Evolutionary conservation across 2,888 invertebrate species (phyloP).

Genomic region (Agrilus biguttatus): DNA sequence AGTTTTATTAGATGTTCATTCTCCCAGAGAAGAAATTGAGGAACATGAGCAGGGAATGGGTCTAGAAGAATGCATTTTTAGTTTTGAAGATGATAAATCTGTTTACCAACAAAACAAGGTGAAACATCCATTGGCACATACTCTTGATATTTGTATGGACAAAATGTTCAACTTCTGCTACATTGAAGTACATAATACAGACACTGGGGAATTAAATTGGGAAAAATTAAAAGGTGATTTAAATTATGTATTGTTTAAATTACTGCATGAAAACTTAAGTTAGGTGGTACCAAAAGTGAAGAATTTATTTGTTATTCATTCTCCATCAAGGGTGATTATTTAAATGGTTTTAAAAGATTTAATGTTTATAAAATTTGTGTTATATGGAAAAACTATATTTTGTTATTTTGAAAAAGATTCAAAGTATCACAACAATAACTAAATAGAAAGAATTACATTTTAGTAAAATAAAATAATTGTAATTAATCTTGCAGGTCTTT

Average conservation of each 20-base stretch:
- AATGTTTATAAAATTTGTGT: no score
- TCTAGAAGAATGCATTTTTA: conserved; percentile 20
- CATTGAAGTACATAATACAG: conserved; percentile 37
- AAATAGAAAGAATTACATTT: no score
- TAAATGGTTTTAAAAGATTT: no score
- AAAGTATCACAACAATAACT: no score
- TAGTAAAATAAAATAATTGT: no score
- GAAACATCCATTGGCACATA: conserved; percentile 44
- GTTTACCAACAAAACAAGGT: conserved; percentile 24
- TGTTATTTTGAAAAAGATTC: no score
- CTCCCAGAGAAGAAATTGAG: conserved; percentile 39
- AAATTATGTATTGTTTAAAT: neutral
- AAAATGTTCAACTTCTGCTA: conserved; percentile 57
- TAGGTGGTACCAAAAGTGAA: no score
- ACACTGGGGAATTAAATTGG: conserved; percentile 34
- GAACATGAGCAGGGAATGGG: conserved; percentile 34
- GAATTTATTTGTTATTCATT: no score
- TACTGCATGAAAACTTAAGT: no score
- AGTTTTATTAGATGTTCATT: conserved; percentile 60
- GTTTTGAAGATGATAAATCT: conserved; percentile 22
- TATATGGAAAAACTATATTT: no score
- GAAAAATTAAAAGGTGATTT: conserved; percentile 38
- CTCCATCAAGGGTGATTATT: no score
- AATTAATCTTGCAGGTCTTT: conserved; percentile 28
- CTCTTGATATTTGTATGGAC: conserved; percentile 65